These are phyloP conservation scores for Mesitornis unicolor DNA, from an alignment of 2,113 vertebrate genomes.

Conservation along the genomic window DNA sequence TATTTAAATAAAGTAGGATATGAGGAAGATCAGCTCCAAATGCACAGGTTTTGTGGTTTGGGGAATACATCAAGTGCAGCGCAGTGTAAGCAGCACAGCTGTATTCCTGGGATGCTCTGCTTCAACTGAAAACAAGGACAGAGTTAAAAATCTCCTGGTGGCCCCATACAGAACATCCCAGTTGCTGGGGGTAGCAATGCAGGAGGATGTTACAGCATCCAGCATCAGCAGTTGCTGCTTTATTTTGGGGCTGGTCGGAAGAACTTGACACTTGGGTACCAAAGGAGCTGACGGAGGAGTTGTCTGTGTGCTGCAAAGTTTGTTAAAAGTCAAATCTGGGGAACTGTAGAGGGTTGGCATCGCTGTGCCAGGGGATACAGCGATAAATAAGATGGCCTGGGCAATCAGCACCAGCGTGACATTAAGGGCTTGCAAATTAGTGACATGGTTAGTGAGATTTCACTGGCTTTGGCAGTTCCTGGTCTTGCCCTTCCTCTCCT, in stretches of 20 bases:
- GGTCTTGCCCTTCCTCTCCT: neutral
- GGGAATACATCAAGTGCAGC: fast-evolving
- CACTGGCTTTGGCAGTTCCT: neutral
- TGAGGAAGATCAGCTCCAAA: neutral
- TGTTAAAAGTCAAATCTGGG: neutral
- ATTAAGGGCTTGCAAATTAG: neutral
- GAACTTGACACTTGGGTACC: neutral
- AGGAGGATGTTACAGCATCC: neutral
- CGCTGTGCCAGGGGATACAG: neutral
- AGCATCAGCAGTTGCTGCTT: constrained; percentile 3
- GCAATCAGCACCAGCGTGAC: neutral
- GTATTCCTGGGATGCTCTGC: neutral
- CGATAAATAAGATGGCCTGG: neutral
- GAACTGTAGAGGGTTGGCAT: neutral
- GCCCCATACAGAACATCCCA: neutral
- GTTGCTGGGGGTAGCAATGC: neutral
- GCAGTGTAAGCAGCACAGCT: neutral
- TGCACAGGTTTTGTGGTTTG: neutral
- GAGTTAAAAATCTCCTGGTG: neutral
- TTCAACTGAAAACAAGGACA: too few relatives aligned
- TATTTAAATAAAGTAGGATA: neutral
- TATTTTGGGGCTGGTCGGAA: neutral
- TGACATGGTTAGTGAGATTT: neutral
- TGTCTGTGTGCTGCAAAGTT: neutral
- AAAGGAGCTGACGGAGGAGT: neutral